A percentile compares a stretch with the other conserved stretches of the same genome.
These are phyloP conservation scores for Ivindomyrus marchei DNA, from an alignment of 2,113 vertebrate species.

Conservation along the genomic window DNA sequence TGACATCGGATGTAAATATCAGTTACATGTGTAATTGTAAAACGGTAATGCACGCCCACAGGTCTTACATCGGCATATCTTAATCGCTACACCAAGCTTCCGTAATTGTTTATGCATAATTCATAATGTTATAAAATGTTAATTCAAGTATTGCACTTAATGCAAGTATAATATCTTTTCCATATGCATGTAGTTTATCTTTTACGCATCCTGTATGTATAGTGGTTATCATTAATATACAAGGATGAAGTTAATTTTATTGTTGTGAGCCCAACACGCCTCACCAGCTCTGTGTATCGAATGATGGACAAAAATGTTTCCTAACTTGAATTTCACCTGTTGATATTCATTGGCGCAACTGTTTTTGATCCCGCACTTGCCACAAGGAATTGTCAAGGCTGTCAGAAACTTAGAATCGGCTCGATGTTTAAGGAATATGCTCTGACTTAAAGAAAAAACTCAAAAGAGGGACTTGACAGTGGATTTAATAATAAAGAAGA, in stretches of 20 bases:
- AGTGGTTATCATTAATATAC: not conserved
- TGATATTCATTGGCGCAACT: not conserved
- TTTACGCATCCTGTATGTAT: not conserved
- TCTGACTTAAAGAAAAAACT: not conserved
- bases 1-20: not conserved
- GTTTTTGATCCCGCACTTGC: not conserved
- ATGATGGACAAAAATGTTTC: not conserved
- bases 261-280: not conserved
- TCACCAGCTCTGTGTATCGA: not conserved
- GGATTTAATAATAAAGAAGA: slow-evolving; percentile 4
- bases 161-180: not conserved
- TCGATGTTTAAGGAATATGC: not conserved
- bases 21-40: not conserved
- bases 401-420: not conserved
- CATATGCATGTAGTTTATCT: not conserved
- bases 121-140: not conserved
- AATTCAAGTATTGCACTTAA: not conserved
- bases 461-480: not conserved
- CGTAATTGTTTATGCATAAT: not conserved
- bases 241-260: not conserved
- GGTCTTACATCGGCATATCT: not conserved
- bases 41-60: not conserved
- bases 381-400: not conserved
- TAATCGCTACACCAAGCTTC: slow-evolving; percentile 3
- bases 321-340: not conserved